A percentile compares a stretch with the other conserved stretches of the same genome.
Evolutionary conservation across 2,888 invertebrate species (phyloP).

Genomic region (Drosophila mulleri): DNA sequence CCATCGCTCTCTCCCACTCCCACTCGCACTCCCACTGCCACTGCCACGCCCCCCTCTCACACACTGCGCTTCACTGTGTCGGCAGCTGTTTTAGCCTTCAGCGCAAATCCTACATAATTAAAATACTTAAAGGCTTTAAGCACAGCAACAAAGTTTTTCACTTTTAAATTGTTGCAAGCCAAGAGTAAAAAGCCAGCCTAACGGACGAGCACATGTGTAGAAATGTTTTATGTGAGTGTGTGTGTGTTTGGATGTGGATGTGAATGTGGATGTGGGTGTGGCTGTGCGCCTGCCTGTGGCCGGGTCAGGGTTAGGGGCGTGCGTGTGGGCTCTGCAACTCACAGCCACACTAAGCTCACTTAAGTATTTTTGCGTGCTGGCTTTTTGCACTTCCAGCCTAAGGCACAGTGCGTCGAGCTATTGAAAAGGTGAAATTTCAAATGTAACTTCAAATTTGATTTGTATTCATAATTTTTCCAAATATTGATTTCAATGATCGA

Average conservation of each 20-base stretch:
- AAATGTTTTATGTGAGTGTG: constrained; percentile 41
- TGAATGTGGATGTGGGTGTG: background rate
- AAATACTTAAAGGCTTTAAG: constrained; percentile 79
- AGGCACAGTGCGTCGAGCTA: background rate
- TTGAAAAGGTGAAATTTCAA: background rate
- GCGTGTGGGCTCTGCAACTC: constrained; percentile 31
- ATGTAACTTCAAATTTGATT: background rate
- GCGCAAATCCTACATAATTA: constrained; percentile 76
- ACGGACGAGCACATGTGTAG: constrained; percentile 65
- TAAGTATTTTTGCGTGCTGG: constrained; percentile 69
- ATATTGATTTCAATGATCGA: no score
- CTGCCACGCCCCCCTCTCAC: background rate
- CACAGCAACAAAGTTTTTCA: constrained; percentile 68
- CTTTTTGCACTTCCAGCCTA: constrained; percentile 3
- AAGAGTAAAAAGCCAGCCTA: constrained; percentile 25
- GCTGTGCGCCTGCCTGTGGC: background rate
- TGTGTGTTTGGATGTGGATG: background rate
- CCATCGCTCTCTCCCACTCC: background rate
- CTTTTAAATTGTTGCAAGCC: constrained; percentile 70
- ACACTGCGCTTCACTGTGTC: background rate
- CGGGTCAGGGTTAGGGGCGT: constrained; percentile 1
- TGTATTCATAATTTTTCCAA: no score
- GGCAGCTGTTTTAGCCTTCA: constrained; percentile 45
- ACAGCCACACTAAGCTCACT: constrained; percentile 63
- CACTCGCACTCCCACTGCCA: background rate